Evolutionary conservation across 2,888 invertebrate genomes (phyloP).

Genomic region (Venusia cambrica): DNA sequence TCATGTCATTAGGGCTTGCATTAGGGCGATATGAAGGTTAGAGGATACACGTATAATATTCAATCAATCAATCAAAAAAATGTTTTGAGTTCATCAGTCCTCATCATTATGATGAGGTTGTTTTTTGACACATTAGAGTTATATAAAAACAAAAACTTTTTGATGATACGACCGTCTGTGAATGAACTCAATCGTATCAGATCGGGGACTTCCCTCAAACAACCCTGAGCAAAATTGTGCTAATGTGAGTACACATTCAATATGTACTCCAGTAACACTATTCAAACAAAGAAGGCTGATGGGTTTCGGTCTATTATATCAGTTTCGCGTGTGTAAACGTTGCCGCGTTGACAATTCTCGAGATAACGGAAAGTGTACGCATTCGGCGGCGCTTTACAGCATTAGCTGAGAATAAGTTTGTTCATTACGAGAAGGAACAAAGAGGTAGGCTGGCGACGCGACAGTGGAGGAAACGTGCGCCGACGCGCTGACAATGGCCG

Average conservation of each 20-base stretch:
- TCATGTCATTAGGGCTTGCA: no score
- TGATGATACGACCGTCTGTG: slow-evolving; percentile 10
- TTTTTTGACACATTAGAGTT: no score
- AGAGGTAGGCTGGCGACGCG: slow-evolving; percentile 73
- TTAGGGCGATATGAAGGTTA: no score
- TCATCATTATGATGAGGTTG: no score
- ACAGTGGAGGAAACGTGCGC: slow-evolving; percentile 78
- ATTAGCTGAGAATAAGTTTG: slow-evolving; percentile 78
- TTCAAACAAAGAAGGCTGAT: slow-evolving; percentile 71
- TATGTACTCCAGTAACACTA: slow-evolving; percentile 56
- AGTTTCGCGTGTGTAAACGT: slow-evolving; percentile 46
- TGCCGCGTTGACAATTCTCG: slow-evolving; percentile 52
- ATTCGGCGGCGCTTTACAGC: slow-evolving; percentile 67
- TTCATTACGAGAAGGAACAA: slow-evolving; percentile 77
- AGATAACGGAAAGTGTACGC: slow-evolving; percentile 64
- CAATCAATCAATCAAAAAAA: background rate
- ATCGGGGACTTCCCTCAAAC: slow-evolving; percentile 62
- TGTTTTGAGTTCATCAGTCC: background rate
- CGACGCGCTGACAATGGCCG: slow-evolving; percentile 75
- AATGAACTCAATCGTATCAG: slow-evolving; percentile 50
- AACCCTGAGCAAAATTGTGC: slow-evolving; percentile 57
- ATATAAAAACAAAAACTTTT: background rate
- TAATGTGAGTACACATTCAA: slow-evolving; percentile 62
- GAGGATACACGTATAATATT: no score
- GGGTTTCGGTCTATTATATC: slow-evolving; percentile 58